These are phyloP conservation scores for Caiman crocodilus DNA, from an alignment of 2,797 vertebrate genomes.

Conservation along the genomic window DNA sequence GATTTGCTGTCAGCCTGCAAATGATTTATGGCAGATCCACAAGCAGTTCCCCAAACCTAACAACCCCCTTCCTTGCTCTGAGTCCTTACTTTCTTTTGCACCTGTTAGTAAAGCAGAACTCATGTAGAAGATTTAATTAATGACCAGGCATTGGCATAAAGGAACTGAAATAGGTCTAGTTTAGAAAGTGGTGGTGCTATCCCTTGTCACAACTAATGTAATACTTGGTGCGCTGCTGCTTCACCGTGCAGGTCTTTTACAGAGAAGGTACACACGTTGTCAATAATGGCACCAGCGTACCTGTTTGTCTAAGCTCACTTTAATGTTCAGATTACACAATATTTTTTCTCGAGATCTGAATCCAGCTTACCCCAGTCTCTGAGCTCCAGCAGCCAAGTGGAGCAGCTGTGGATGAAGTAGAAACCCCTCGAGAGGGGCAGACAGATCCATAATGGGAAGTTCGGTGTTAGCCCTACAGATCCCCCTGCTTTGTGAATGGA, in stretches of 20 bases:
- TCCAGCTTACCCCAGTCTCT: background rate
- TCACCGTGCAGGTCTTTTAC: background rate
- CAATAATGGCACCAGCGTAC: background rate
- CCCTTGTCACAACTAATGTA: background rate
- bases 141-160: background rate
- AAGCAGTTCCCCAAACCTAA: background rate
- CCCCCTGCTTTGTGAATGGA: background rate
- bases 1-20: background rate
- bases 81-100: background rate
- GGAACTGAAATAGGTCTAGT: background rate
- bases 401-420: background rate
- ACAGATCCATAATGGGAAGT: background rate
- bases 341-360: no score
- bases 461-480: background rate
- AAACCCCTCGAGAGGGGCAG: background rate
- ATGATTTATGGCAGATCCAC: background rate
- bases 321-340: background rate
- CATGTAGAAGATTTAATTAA: background rate
- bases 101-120: background rate
- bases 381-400: background rate
- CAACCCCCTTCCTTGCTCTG: background rate
- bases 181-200: background rate
- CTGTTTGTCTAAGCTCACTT: background rate
- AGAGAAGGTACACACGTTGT: accelerated
- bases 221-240: background rate